A percentile compares a stretch with the other conserved stretches of the same genome.
Conservation (phyloP, 2,113 vertebrate genomes). For the Gobius niger region DNA sequence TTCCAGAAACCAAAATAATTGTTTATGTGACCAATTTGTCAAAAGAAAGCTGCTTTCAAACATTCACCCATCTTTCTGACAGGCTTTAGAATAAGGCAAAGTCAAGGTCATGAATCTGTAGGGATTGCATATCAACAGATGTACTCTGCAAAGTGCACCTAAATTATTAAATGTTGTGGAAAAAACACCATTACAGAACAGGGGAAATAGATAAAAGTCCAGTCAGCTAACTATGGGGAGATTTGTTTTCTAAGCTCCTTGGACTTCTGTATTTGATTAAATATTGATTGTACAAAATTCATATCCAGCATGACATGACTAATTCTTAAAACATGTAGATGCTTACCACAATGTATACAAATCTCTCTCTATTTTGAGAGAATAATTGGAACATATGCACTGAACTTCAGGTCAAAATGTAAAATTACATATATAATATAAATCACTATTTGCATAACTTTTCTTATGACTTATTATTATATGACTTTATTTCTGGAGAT, state of each 20-base stretch:
- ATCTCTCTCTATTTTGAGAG: too few species aligned
- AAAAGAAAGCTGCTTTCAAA: neutral
- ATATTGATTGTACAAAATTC: too few species aligned
- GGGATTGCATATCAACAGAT: neutral
- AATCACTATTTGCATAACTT: neutral
- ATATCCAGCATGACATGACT: too few species aligned
- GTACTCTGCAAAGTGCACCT: neutral
- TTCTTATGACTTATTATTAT: neutral
- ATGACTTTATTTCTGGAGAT: too few species aligned
- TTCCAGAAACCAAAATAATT: conserved; percentile 3
- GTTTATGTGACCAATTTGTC: conserved; percentile 6
- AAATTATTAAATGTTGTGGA: neutral
- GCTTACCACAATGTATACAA: too few species aligned
- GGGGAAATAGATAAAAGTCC: neutral
- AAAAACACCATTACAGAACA: neutral
- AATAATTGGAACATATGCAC: too few species aligned
- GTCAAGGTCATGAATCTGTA: neutral
- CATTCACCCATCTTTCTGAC: conserved; percentile 5
- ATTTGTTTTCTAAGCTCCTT: too few species aligned
- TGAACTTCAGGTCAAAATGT: too few species aligned
- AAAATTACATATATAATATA: neutral
- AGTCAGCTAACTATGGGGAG: neutral
- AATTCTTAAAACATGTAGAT: too few species aligned
- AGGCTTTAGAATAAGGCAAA: conserved; percentile 1
- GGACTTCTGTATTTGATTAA: too few species aligned